Base-by-base conservation (phyloP, 2,888 invertebrate species). In the Philereme transversata region DNA sequence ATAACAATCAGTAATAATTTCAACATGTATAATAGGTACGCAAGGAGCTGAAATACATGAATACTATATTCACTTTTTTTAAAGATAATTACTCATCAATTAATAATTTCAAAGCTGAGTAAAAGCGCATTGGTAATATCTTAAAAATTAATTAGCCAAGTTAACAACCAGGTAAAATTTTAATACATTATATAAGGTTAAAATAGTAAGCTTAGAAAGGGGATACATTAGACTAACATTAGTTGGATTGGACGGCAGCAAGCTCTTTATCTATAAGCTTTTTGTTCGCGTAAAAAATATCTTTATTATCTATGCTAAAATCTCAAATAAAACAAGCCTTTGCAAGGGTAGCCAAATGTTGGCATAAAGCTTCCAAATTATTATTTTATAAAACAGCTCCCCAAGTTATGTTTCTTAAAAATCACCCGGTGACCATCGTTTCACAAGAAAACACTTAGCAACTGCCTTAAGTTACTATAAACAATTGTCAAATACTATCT, bases 241-340 rank as follows among this genome's bases (percentile, higher is more conserved):
- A 67, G 70, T 74, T 78, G 78, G 78, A 81, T 79, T 89, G 90
- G 90, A 90, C 90, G 90, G 90, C 77, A 81, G 85, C 80, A 86
- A 87, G 86, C 87, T 85, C 80, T 57, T 56, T 54, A 64, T 10
- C 41, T 63, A 55, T 34, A 48, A 65, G 57, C 50, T 45, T 57
- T 54, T 58, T 52, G 44, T 69, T 68, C 69, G 64, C 58, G 41
- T 51, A 55, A 55, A 51, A 44, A 9, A 43, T 54, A 45, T 44
- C 51, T 48, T 51, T 22, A 22, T 40, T 4, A 40, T 40, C 7
- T 40, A 8, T 43, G 47, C 34, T 52, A 45, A 44, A 34, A 35
- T 38, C 7, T 6, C 4, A 40, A 40, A 47, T 38, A 46, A 51
- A 44, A 41, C 33, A 38, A 49, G 34, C 38, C 10, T 35, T 45